Evolutionary conservation across 2,888 invertebrate species (phyloP), one percentile per base, ranked within the genome.

Genomic region (Tholera decimalis): DNA sequence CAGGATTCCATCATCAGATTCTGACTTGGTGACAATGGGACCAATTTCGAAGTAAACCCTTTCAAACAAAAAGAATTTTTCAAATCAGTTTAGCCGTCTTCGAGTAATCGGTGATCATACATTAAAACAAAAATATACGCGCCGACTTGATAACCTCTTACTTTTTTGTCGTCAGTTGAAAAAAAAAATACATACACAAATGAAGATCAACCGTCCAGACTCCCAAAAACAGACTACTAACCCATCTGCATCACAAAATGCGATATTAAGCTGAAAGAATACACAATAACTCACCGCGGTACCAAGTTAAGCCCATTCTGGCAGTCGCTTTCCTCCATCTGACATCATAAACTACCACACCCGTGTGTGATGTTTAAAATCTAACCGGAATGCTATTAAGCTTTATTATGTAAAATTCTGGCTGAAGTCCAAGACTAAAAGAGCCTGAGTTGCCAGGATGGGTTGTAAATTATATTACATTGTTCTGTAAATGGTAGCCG

Each of bases 401-500:
- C 83, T 86, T 85, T 84, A 87, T 84, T 85, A 84, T 84, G 86
- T 85, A 85, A 86, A 89, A 84, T 65, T 73, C 81, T 89, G 89
- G 89, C 86, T 61, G 11, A 30, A 50, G 51, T 83, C 89, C 89
- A 89, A 83, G 75, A 73, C 50, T 68, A 63, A 79, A 78, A 66
- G 71, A 75, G 75, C 73, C 59, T 33, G 71, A 51, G 72, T 68
- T 84, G 87, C 88, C 87, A 86, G 82, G 37, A 76, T 54, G 33
- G 71, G 68, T 63, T 82, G 82, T 90, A 87, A 89, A 89, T 89
- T 87, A 86, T 84, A 85, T 80, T 60, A 86, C 84, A 89, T 87
- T 89, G 91, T 90, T 86, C 88, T 88, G 89, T 88, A 89, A 90
- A 87, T 82, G 79, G 82, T 85, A 83, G 74, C 79, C 74, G 69